phyloP scores from a whole-genome alignment of 2,113 vertebrate genomes.

The Athene cunicularia region DNA sequence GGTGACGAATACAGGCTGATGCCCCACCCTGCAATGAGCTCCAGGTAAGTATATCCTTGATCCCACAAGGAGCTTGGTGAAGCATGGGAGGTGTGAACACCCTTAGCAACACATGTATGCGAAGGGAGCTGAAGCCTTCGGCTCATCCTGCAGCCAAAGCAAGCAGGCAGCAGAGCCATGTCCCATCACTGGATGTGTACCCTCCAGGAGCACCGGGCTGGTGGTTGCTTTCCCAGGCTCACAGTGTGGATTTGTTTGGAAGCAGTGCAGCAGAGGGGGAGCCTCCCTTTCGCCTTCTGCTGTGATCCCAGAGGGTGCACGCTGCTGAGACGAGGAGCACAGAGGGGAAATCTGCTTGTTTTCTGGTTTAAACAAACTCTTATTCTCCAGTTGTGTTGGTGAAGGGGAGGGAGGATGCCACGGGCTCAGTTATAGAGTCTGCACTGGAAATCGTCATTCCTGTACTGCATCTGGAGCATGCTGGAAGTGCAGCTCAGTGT shows the following conservation, averaged over 20 bases:
- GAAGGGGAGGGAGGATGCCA: not conserved
- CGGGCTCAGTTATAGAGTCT: not conserved
- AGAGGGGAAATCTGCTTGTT: not conserved
- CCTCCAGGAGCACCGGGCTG: not conserved
- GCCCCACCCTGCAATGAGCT: not conserved
- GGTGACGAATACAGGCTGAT: not conserved
- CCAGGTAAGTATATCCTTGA: not conserved
- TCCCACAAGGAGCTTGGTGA: not conserved
- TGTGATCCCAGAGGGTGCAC: not conserved
- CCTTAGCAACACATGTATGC: not conserved
- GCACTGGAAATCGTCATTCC: not conserved
- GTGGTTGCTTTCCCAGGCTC: not conserved
- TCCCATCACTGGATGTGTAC: not conserved
- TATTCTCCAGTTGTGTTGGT: not conserved
- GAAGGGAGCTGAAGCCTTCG: not conserved
- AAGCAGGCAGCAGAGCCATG: not conserved
- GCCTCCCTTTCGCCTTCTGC: not conserved
- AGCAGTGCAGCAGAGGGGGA: not conserved
- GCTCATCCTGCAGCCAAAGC: not conserved
- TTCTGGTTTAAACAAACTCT: not conserved
- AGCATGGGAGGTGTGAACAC: not conserved
- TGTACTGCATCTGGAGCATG: rapidly evolving
- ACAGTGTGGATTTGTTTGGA: not conserved
- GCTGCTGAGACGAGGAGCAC: not conserved
- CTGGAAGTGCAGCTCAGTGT: not conserved